Evolutionary conservation across 2,797 vertebrate genomes (phyloP).

Genomic region (Eupleurogrammus muticus): DNA sequence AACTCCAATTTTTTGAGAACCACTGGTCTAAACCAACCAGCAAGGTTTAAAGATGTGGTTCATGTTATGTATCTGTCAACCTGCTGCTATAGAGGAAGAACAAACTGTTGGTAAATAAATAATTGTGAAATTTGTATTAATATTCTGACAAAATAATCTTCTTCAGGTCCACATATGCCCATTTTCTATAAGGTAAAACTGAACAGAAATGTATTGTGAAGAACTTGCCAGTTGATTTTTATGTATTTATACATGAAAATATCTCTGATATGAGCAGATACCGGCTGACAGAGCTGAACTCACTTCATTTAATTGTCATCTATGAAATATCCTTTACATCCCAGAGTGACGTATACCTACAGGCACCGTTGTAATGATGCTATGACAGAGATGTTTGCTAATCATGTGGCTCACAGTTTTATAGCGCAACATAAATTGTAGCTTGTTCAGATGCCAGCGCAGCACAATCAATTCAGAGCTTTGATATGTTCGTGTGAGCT

Average conservation of each 20-base stretch:
- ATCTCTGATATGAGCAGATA: neutral
- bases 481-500: slow-evolving; percentile 17
- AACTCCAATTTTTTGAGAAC: too few relatives aligned
- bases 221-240: neutral
- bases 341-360: slow-evolving; percentile 18
- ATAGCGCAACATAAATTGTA: slow-evolving; percentile 33
- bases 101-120: too few relatives aligned
- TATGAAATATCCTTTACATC: neutral
- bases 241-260: neutral
- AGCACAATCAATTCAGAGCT: slow-evolving; percentile 15
- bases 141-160: too few relatives aligned
- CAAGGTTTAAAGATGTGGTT: too few relatives aligned
- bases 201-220: too few relatives aligned
- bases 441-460: slow-evolving; percentile 38
- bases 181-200: too few relatives aligned
- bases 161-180: too few relatives aligned
- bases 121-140: too few relatives aligned
- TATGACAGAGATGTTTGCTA: slow-evolving; percentile 32
- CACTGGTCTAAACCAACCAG: too few relatives aligned
- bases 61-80: too few relatives aligned
- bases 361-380: slow-evolving; percentile 30
- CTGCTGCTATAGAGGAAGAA: too few relatives aligned
- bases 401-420: slow-evolving; percentile 27
- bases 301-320: neutral
- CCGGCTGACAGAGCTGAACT: neutral